Evolutionary conservation across 2,797 vertebrate species (phyloP), one percentile per base, ranked within the genome.

Genomic region (Morus bassanus): DNA sequence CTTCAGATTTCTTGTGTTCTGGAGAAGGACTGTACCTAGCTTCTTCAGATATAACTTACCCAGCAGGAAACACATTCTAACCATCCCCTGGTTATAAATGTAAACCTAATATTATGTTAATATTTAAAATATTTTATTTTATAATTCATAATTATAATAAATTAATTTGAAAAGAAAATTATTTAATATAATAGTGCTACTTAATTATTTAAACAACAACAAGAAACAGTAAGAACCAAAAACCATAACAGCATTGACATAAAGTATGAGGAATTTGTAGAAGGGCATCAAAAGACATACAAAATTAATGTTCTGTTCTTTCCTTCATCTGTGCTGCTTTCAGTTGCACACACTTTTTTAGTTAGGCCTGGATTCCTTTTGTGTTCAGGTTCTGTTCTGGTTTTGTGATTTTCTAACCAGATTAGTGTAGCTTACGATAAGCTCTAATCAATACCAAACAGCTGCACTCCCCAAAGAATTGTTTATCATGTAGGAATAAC

Each of bases 171-270:
- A 89, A 54, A 54, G 2, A 56, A 53, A 48, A 48, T 16, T 13
- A 33, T 43, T 21, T 18, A 28, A 14, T 33, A n/a, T 35, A n/a
- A 7, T 69, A n/a, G n/a, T 67, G 2, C 0, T 57, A 8, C 54
- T 74, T 72, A 74, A 24, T 53, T 86, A 54, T 64, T 68, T 90
- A 45, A 77, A 59, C 13, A 56, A 33, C 4, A 56, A 13, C 7
- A 63, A 28, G 0, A 22, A 70, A 25, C 9, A 63, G 2, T 18
- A 60, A 84, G 31, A 81, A 39, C 2, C 1, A 57, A 51, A 88
- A 91, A 43, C 0, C 5, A 21, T 37, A 56, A 30, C 0, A 3
- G 0, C 11, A 88, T 22, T 84, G 35, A 73, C 35, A 72, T 28
- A 87, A 87, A 78, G 3, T 30, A 37, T 37, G 14, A 82, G 28